Evolutionary conservation across 2,797 vertebrate genomes (phyloP).

Genomic region (Acrossocheilus fasciatus): DNA sequence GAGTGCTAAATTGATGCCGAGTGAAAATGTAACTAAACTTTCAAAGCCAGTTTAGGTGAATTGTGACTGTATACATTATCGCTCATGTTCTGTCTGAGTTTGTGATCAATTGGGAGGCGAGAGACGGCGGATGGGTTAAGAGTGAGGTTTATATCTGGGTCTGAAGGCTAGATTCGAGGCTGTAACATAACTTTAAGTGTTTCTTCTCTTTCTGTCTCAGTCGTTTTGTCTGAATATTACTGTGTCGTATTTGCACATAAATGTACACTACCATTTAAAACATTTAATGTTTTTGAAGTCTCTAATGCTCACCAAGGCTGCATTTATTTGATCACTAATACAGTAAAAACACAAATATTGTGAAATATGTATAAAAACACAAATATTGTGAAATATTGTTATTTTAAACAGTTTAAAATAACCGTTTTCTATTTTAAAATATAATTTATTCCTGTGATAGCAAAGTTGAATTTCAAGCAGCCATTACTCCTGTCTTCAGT

Average conservation of each 20-base stretch:
- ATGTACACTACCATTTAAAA: neutral
- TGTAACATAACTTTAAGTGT: neutral
- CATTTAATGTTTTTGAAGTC: neutral
- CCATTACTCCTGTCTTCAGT: neutral
- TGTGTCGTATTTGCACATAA: neutral
- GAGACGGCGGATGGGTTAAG: slow-evolving; percentile 32
- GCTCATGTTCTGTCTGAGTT: slow-evolving; percentile 58
- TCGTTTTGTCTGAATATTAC: neutral
- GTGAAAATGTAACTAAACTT: slow-evolving; percentile 85
- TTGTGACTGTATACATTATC: slow-evolving; percentile 79
- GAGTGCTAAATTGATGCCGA: slow-evolving; percentile 89
- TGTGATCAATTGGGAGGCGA: slow-evolving; percentile 50
- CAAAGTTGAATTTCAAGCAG: neutral
- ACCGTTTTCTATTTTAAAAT: neutral
- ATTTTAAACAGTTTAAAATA: too few species aligned
- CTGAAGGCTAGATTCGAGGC: neutral
- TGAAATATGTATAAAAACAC: neutral
- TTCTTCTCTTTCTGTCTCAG: neutral
- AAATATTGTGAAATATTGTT: neutral
- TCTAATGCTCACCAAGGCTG: neutral
- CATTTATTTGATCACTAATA: neutral
- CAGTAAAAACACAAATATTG: neutral
- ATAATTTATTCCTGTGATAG: neutral
- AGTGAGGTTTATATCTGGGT: slow-evolving; percentile 9
- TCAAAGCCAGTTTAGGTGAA: slow-evolving; percentile 84